Evolutionary conservation across 2,113 vertebrate species (phyloP).

Genomic region (Scalopus aquaticus): DNA sequence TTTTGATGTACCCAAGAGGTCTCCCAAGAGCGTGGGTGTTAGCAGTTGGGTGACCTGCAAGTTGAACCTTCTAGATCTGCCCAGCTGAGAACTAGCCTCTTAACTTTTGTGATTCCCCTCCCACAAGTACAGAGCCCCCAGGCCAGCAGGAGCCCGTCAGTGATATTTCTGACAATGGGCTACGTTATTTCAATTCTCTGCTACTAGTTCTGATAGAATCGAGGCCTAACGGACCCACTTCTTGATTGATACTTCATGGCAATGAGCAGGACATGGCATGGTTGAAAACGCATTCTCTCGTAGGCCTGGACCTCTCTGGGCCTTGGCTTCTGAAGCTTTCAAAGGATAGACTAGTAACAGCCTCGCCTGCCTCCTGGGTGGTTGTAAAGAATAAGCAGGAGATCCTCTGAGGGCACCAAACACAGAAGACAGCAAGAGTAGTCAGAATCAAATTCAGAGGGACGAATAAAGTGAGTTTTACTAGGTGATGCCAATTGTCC

Average conservation of each 20-base stretch:
- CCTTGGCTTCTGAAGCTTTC: neutral
- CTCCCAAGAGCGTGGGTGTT: neutral
- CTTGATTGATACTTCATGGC: neutral
- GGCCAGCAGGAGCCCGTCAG: neutral
- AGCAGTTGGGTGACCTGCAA: neutral
- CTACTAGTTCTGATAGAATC: neutral
- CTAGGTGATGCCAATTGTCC: too few species aligned
- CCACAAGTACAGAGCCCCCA: neutral
- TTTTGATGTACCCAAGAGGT: neutral
- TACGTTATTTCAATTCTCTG: neutral
- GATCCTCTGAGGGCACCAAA: neutral
- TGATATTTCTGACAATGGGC: fast-evolving
- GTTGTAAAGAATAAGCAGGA: neutral
- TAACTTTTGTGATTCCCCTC: neutral
- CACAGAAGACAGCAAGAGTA: neutral
- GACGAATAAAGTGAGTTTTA: too few species aligned
- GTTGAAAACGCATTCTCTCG: neutral
- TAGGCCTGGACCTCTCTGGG: neutral
- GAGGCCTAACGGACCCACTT: neutral
- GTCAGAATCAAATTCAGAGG: neutral
- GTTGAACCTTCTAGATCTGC: neutral
- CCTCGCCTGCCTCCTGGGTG: neutral
- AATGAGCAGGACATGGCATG: neutral
- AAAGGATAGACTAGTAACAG: neutral
- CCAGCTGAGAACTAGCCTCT: neutral